Conservation (phyloP, 2,113 vertebrate genomes). For the Hypocryptadius cinnamomeus region DNA sequence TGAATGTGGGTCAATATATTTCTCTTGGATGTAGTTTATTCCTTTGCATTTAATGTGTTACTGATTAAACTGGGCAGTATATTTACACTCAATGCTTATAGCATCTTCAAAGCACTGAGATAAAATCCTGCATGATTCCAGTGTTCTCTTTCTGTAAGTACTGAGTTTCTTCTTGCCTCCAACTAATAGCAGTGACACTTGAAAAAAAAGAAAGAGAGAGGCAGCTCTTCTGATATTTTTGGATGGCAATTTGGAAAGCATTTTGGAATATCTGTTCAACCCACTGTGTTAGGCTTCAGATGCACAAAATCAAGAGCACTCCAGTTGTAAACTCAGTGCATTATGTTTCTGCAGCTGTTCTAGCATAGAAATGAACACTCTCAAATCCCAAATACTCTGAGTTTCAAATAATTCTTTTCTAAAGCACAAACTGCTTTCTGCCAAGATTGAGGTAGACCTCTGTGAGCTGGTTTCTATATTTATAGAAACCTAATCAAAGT, state of each 20-base stretch:
- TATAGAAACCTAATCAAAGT: conserved; percentile 31
- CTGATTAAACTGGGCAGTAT: neutral
- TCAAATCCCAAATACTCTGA: neutral
- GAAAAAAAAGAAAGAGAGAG: neutral
- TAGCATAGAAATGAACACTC: neutral
- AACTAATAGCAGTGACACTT: neutral
- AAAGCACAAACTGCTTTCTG: neutral
- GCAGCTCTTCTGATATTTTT: conserved; percentile 17
- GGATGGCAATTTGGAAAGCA: neutral
- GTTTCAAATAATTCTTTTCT: neutral
- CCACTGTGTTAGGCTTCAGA: neutral
- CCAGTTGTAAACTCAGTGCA: neutral
- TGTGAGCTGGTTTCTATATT: conserved; percentile 32
- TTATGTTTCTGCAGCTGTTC: conserved; percentile 25
- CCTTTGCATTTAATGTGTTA: neutral
- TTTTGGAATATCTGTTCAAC: conserved; percentile 16
- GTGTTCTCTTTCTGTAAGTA: neutral
- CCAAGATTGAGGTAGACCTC: conserved; percentile 34
- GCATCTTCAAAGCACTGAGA: neutral
- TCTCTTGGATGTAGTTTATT: neutral
- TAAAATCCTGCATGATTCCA: neutral
- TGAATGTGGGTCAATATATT: neutral
- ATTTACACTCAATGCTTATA: neutral
- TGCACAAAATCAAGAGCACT: neutral
- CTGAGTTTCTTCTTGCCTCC: neutral